Conservation (phyloP, 1,140 invertebrate species). For the Drosophila sulfurigaster region DNA sequence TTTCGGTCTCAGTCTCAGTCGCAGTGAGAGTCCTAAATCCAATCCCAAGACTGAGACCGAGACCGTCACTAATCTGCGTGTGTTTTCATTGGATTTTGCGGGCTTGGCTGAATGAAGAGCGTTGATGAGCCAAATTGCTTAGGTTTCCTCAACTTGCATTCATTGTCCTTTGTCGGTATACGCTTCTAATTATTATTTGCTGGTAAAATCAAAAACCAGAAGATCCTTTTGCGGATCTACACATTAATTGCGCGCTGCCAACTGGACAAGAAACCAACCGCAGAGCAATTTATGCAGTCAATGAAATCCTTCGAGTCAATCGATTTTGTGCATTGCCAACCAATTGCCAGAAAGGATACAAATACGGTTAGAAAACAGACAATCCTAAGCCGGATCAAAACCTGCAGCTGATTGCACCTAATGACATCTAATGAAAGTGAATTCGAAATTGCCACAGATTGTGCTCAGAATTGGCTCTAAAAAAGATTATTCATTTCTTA, state of each 20-base stretch:
- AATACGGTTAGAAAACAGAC: neutral
- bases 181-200: constrained; percentile 43
- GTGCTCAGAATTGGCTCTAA: neutral
- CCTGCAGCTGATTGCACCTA: constrained; percentile 1
- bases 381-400: constrained; percentile 9
- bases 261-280: constrained; percentile 39
- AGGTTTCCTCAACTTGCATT: constrained; percentile 16
- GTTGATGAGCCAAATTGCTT: constrained; percentile 71
- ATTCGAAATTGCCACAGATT: constrained; percentile 1
- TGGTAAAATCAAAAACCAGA: constrained; percentile 55
- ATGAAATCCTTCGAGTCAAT: constrained; percentile 71
- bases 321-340: constrained; percentile 66
- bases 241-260: constrained; percentile 70
- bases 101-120: constrained; percentile 27
- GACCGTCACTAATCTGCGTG: constrained; percentile 58
- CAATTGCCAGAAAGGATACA: constrained; percentile 60
- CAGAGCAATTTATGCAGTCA: constrained; percentile 40
- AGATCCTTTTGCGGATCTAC: constrained; percentile 71
- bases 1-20: neutral
- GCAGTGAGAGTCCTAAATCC: neutral
- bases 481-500: no score
- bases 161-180: constrained; percentile 56
- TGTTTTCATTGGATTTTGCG: constrained; percentile 45
- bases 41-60: neutral
- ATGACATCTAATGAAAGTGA: constrained; percentile 8